Evolutionary conservation across 2,888 invertebrate species (phyloP), one percentile per base, ranked within the genome.

Genomic region (Trichogramma dendrolimi): DNA sequence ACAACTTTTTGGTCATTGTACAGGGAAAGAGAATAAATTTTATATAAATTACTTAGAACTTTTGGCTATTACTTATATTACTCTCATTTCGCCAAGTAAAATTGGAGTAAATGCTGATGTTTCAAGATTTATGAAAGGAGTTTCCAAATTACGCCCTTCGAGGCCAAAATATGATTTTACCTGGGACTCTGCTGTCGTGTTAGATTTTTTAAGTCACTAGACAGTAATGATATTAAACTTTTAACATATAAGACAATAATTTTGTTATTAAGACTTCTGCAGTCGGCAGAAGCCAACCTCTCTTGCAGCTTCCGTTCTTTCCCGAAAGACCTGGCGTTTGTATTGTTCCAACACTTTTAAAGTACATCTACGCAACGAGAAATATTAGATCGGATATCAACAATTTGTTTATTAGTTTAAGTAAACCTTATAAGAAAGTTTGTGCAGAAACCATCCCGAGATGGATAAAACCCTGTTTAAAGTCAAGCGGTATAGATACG

Each of bases 101-200:
- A 58, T 66, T 5, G 62, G 63, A 2, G 51, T 61, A 4, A 51
- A 65, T 42, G 27, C 42, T 0, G 4, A 55, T 14, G 62, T 66
- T 6, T 53, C 52, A 42, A 60, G 67, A 39, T 67, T 70, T 53
- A 53, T 69, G 11, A 67, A 65, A 11, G 68, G 66, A 0, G n/a
- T 68, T 4, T 67, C n/a, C 27, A 68, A 58, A 52, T 10, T 62
- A 27, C 55, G 60, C 14, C 65, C 67, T 6, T 14, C 63, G 1
- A 64, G 50, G 8, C 63, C 63, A 10, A 67, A 66, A 48, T 68
- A 67, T 47, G 4, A 50, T 49, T 48, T 54, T 4, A 66, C 62
- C 4, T 66, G 68, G 68, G 67, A 67, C 47, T 51, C 55, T 4
- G 14, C 55, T 5, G 43, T 64, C 4, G 68, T 66, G 6, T 54